Conservation (phyloP, 92 coral and sea anemone species). For the Hydrozoanthus gracilis region DNA sequence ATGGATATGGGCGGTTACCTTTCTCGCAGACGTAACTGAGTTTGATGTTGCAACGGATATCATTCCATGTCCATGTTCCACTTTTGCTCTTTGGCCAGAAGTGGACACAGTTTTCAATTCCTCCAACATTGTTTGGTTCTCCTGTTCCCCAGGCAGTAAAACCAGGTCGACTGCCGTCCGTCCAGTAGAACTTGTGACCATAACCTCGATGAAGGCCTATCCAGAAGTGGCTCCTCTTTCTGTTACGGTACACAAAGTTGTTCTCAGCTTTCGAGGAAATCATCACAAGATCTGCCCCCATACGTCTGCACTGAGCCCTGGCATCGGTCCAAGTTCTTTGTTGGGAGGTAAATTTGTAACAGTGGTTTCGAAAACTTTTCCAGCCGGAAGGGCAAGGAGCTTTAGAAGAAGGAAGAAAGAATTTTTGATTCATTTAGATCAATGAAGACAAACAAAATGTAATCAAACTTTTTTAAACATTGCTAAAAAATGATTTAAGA, state of each 20-base stretch:
- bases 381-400: background rate
- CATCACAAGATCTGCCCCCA: background rate
- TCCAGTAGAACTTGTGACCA: background rate
- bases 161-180: no score
- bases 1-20: background rate
- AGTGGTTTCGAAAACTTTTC: background rate
- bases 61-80: constrained; percentile 1
- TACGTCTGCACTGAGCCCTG: background rate
- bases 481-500: background rate
- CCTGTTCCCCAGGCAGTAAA: background rate
- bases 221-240: background rate
- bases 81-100: background rate
- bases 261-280: background rate
- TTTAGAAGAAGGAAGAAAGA: background rate
- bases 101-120: background rate
- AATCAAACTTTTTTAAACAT: no score
- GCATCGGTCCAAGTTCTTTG: background rate
- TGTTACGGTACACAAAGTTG: background rate
- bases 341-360: background rate
- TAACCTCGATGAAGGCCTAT: constrained; percentile 5
- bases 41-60: background rate
- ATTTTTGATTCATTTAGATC: background rate
- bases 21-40: background rate
- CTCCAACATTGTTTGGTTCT: background rate
- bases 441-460: background rate